Evolutionary conservation across 2,888 invertebrate species (phyloP).

Genomic region (Tipula helvola): DNA sequence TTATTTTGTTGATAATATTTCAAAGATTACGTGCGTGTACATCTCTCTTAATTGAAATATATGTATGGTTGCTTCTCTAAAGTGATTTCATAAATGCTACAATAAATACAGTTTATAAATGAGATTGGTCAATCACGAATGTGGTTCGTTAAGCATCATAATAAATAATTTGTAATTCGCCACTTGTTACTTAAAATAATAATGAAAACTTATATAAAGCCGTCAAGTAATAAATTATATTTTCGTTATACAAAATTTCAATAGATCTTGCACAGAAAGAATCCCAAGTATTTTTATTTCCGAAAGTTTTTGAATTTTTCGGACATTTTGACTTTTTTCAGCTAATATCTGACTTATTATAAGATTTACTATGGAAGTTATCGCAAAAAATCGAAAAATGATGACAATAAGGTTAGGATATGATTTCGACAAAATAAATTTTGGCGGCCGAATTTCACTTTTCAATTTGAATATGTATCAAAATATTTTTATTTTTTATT

Average conservation of each 20-base stretch:
- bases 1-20: not conserved
- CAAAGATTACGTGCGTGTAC: not conserved
- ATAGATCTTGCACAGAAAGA: not conserved
- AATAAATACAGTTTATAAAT: not conserved
- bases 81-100: not conserved
- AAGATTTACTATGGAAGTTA: too few species aligned
- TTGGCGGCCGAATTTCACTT: too few species aligned
- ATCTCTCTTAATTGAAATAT: not conserved
- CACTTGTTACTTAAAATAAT: not conserved
- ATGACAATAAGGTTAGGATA: too few species aligned
- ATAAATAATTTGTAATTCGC: not conserved
- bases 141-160: not conserved
- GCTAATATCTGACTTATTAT: too few species aligned
- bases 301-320: too few species aligned
- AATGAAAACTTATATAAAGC: not conserved
- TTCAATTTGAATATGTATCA: too few species aligned
- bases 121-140: not conserved
- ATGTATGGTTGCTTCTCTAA: not conserved
- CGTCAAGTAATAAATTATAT: not conserved
- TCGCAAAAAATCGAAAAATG: too few species aligned
- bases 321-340: too few species aligned
- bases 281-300: too few species aligned
- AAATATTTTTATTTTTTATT: too few species aligned
- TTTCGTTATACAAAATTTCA: not conserved
- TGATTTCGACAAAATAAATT: too few species aligned